Conservation (phyloP, 2,797 vertebrate species). For the Molossus molossus region DNA sequence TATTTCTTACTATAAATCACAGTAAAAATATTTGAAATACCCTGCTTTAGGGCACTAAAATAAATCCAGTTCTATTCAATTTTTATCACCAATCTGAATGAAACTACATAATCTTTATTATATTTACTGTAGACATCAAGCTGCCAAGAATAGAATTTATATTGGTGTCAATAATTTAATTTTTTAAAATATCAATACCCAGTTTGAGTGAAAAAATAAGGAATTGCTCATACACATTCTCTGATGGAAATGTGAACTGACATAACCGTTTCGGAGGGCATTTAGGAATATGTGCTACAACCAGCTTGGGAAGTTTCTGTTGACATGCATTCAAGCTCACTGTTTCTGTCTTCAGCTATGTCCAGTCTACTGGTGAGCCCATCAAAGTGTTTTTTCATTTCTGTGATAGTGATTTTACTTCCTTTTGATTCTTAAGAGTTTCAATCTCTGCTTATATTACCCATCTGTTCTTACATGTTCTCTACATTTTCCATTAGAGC, state of each 20-base stretch:
- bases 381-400: neutral
- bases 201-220: neutral
- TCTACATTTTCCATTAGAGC: neutral
- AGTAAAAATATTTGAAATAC: neutral
- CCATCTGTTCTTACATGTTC: neutral
- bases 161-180: neutral
- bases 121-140: neutral
- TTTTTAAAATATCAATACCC: neutral
- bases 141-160: neutral
- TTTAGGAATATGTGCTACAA: neutral
- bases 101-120: neutral
- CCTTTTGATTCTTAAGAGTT: neutral
- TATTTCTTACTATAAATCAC: slow-evolving; percentile 6
- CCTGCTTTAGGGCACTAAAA: neutral
- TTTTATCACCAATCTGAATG: neutral
- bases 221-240: neutral
- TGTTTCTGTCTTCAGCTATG: neutral
- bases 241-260: neutral
- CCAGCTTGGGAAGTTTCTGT: neutral
- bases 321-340: neutral
- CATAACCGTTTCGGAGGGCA: neutral
- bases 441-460: neutral
- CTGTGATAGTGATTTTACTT: neutral
- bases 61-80: neutral
- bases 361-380: neutral